These are phyloP conservation scores for Acromyrmex echinatior DNA, from an alignment of 1,140 invertebrate genomes.

Conservation along the genomic window DNA sequence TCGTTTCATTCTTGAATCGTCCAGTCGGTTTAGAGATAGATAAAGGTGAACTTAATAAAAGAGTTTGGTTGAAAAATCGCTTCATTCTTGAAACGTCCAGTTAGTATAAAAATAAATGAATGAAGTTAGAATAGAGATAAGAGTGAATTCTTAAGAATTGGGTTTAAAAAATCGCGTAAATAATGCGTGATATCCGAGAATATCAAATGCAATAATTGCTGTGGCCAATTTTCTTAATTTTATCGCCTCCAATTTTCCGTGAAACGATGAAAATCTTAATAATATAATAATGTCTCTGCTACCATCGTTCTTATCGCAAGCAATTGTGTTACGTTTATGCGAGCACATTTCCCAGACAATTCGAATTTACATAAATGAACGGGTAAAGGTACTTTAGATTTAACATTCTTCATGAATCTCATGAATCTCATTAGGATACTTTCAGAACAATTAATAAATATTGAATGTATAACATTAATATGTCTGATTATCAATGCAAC, in stretches of 20 bases:
- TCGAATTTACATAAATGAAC: conserved; percentile 43
- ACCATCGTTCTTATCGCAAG: conserved; percentile 53
- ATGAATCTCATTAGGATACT: conserved; percentile 29
- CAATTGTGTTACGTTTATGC: conserved; percentile 46
- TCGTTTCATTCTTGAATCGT: conserved; percentile 24
- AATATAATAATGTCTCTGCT: conserved; percentile 21
- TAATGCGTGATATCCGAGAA: not conserved
- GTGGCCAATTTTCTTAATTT: conserved; percentile 25
- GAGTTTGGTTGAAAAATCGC: not conserved
- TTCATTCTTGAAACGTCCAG: conserved; percentile 26
- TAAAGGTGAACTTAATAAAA: not conserved
- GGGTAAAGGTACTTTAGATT: conserved; percentile 9
- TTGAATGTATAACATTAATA: not conserved
- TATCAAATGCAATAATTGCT: not conserved
- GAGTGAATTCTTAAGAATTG: not conserved
- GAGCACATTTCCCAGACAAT: conserved; percentile 37
- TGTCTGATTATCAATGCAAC: not conserved
- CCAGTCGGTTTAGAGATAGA: not conserved
- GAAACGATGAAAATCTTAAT: conserved; percentile 35
- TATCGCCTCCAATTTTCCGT: not conserved
- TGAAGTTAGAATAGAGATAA: not conserved
- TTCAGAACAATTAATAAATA: conserved; percentile 5
- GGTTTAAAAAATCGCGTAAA: not conserved
- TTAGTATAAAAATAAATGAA: not conserved
- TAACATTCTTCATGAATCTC: conserved; percentile 34